phyloP scores from a whole-genome alignment of 2,113 vertebrate genomes.

The Engraulis encrasicolus region DNA sequence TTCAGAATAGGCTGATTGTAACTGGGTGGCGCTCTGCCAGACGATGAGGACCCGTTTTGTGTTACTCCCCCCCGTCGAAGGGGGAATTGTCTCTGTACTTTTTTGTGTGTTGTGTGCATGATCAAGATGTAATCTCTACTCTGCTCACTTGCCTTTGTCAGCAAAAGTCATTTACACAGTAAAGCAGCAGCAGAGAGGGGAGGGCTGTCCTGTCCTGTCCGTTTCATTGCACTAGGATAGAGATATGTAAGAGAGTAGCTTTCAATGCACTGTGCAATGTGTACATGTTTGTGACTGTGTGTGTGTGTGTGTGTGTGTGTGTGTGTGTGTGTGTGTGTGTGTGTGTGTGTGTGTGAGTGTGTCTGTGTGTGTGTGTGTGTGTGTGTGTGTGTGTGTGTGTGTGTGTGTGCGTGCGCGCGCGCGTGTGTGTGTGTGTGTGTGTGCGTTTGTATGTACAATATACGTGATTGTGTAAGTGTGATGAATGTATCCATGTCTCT shows the following conservation, averaged over 20 bases:
- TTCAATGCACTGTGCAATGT: not conserved
- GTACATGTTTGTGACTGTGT: not conserved
- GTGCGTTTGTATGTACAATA: too few relatives aligned
- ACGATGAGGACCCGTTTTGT: conserved; percentile 40
- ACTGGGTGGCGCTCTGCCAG: conserved; percentile 55
- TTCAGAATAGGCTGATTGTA: conserved; percentile 32
- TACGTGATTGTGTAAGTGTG: too few relatives aligned
- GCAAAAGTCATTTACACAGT: not conserved
- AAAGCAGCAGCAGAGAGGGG: not conserved
- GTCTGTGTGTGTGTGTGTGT: not conserved
- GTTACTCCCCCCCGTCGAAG: conserved; percentile 33
- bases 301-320: not conserved
- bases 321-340: conserved; percentile 28
- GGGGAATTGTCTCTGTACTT: conserved; percentile 17
- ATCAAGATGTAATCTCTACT: not conserved
- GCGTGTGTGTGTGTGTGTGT: not conserved
- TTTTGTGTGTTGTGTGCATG: too few relatives aligned
- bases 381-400: not conserved
- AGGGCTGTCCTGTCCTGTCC: not conserved
- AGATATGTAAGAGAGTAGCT: conserved; percentile 13
- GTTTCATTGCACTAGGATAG: not conserved
- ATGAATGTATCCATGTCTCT: not conserved
- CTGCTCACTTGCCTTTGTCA: not conserved
- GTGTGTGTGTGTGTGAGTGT: conserved; percentile 13
- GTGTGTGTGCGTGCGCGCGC: not conserved